Base-by-base conservation (phyloP, 2,113 vertebrate species). In the Ailuropoda melanoleuca region DNA sequence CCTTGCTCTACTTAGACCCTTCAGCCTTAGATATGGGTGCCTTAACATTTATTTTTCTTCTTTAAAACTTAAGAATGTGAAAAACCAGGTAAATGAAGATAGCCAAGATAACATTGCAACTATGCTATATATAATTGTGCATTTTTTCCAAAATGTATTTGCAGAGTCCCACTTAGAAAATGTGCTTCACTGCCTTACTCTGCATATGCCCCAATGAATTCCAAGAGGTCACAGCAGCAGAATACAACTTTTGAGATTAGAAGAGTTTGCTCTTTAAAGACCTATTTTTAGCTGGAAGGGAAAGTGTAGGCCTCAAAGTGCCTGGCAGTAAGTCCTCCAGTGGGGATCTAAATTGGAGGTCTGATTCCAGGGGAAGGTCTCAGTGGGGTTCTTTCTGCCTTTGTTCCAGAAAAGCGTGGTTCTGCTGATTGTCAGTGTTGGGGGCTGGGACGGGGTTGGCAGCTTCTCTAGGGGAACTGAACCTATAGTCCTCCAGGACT, bases 241-340 rank as follows among this genome's bases (percentile, higher is more conserved):
- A 55, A 50, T 31, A 46, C 48, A 94, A 84, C 39, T 92, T 88
- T 43, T 34, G 29, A 92, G 91, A 94, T 93, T 78, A 88, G 55
- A 91, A 85, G 31, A 88, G 34, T 8, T 88, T 90, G 58, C 72
- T 90, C 34, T 92, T 97, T 92, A 90, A 88, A 95, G 55, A 88
- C 10, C 37, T 97, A 58, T 93, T 97, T 95, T 75, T 77, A 82
- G 31, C 55, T 58, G 68, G 68, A 78, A 87, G 60, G 34, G 53
- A 62, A 46, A 34, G 11, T 31, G 18, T 34, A 89, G 91, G 64
- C 78, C 78, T 89, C 77, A 37, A 72, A 93, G 17, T 43, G 37
- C 46, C 53, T 80, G 15, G 66, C 37, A 84, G 9, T 87, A 0
- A 60, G 46, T 78, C 62, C 64, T 43, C 31, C 4, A 56, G 62